phyloP scores from a whole-genome alignment of 2,888 invertebrate genomes.

The Electrophaes corylata region DNA sequence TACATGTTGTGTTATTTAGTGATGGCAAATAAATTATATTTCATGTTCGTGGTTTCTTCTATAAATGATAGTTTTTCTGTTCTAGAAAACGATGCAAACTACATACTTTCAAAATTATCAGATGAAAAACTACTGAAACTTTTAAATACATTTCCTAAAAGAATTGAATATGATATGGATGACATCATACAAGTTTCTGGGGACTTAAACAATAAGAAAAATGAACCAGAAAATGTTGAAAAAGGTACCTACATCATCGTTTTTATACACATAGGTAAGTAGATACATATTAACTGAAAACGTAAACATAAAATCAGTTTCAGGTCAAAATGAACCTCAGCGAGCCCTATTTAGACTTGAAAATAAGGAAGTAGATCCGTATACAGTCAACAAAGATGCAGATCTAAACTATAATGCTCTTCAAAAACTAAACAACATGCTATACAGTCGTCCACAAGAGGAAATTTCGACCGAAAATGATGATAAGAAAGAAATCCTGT shows the following conservation, averaged over 20 bases:
- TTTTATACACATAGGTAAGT: background rate
- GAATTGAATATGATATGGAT: conserved; percentile 59
- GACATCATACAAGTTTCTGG: conserved; percentile 58
- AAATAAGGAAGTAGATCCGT: conserved; percentile 60
- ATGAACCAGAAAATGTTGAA: conserved; percentile 23
- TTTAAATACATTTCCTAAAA: conserved; percentile 62
- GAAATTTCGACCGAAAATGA: conserved; percentile 51
- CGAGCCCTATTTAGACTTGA: conserved; percentile 62
- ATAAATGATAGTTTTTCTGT: conserved; percentile 13
- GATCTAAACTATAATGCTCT: conserved; percentile 61
- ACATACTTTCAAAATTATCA: conserved; percentile 69
- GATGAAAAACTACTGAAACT: conserved; percentile 68
- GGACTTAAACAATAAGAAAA: conserved; percentile 40
- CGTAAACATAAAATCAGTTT: conserved; percentile 30
- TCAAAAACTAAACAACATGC: conserved; percentile 63
- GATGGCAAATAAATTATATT: no score
- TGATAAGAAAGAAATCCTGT: conserved; percentile 66
- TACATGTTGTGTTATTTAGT: no score
- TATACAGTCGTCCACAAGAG: conserved; percentile 55
- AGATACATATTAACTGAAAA: background rate
- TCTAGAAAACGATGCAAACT: conserved; percentile 65
- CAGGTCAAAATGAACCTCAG: conserved; percentile 40
- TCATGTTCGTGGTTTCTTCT: no score
- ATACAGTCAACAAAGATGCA: conserved; percentile 42
- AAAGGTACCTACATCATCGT: background rate